A percentile compares a stretch with the other conserved stretches of the same genome.
phyloP scores from a whole-genome alignment of 2,888 invertebrate genomes.

The Erebia ligea region DNA sequence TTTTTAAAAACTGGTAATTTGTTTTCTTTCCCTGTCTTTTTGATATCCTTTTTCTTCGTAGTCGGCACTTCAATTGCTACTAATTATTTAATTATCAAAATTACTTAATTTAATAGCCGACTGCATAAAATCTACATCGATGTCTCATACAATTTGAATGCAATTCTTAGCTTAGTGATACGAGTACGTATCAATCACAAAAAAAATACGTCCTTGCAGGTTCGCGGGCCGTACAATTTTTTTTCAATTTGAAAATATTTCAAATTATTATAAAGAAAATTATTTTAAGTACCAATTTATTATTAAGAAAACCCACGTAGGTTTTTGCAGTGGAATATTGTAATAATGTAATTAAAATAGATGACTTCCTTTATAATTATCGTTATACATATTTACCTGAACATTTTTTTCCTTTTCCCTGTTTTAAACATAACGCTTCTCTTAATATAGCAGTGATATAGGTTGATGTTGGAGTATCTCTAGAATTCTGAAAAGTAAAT shows the following conservation, averaged over 20 bases:
- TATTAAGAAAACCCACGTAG: not conserved
- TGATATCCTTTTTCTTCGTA: slow-evolving; percentile 70
- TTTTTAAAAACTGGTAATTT: slow-evolving; percentile 65
- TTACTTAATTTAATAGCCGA: not conserved
- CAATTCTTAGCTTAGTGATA: not conserved
- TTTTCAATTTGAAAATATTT: no score
- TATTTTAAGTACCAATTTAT: not conserved
- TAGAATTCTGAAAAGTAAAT: slow-evolving; percentile 69
- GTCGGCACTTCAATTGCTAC: slow-evolving; percentile 61
- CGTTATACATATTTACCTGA: slow-evolving; percentile 56
- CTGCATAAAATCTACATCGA: not conserved
- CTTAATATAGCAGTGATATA: slow-evolving; percentile 83
- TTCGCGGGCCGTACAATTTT: no score
- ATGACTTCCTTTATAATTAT: not conserved
- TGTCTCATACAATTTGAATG: not conserved
- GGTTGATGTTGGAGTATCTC: slow-evolving; percentile 79
- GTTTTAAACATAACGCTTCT: slow-evolving; percentile 84
- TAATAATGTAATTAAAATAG: not conserved
- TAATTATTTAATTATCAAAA: slow-evolving; percentile 47
- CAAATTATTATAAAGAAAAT: no score
- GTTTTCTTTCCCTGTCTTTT: slow-evolving; percentile 74
- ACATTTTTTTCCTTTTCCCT: slow-evolving; percentile 78
- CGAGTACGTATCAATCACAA: not conserved
- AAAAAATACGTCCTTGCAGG: no score
- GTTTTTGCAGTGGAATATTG: not conserved